Conservation (phyloP, 2,888 invertebrate species). For the Stenchaetothrips biformis region DNA sequence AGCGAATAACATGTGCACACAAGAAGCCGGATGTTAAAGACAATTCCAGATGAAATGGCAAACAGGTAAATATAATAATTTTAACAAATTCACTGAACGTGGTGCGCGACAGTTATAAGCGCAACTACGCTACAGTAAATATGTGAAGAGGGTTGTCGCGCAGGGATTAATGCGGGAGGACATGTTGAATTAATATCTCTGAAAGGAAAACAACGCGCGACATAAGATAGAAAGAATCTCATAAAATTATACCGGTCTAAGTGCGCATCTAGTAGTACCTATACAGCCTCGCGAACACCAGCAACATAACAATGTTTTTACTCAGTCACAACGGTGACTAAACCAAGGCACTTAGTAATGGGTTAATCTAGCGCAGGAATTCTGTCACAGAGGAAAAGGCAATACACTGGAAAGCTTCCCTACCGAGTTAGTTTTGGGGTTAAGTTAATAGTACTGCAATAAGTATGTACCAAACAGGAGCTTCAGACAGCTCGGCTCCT, state of each 20-base stretch:
- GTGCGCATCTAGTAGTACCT: neutral
- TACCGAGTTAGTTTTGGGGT: neutral
- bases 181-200: conserved; percentile 1
- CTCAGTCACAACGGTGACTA: too few relatives aligned
- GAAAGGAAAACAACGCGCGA: neutral
- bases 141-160: too few relatives aligned
- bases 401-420: neutral
- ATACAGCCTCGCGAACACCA: neutral
- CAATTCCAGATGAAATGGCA: too few relatives aligned
- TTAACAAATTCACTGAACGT: too few relatives aligned
- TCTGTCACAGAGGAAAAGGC: too few relatives aligned
- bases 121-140: too few relatives aligned
- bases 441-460: neutral
- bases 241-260: neutral
- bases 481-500: conserved; percentile 64
- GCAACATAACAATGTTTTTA: too few relatives aligned
- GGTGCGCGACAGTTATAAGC: too few relatives aligned
- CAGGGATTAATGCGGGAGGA: neutral
- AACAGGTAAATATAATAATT: too few relatives aligned
- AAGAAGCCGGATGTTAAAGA: too few relatives aligned
- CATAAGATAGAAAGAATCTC: neutral
- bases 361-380: neutral
- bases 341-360: too few relatives aligned
- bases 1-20: neutral
- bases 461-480: conserved; percentile 59